A percentile compares a stretch with the other conserved stretches of the same genome.
phyloP scores from a whole-genome alignment of 2,113 vertebrate species.

The Antennarius striatus region DNA sequence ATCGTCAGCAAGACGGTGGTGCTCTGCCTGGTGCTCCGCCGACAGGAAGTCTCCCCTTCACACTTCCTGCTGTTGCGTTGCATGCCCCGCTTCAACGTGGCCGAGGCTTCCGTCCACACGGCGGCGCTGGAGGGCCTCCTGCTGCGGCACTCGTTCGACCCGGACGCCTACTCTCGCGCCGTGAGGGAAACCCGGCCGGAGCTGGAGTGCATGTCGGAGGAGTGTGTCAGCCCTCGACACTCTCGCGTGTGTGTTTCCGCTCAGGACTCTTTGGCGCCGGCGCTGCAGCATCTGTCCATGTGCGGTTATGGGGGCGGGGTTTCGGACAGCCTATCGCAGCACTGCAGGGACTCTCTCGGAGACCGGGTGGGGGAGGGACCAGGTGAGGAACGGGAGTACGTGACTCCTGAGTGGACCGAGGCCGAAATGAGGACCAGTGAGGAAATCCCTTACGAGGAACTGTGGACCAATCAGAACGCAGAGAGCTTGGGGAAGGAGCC shows the following conservation, averaged over 20 bases:
- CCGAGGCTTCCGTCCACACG: conserved; percentile 89
- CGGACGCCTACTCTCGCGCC: conserved; percentile 92
- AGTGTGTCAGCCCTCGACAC: conserved; percentile 87
- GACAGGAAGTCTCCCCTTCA: conserved; percentile 87
- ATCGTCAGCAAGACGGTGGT: conserved; percentile 98
- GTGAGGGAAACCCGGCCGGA: conserved; percentile 91
- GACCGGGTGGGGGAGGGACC: conserved; percentile 73
- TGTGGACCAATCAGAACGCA: conserved; percentile 87
- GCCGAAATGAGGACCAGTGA: conserved; percentile 82
- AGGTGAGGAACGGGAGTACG: conserved; percentile 89
- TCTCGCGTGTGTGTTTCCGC: conserved; percentile 85
- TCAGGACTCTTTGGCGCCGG: conserved; percentile 79
- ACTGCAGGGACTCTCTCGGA: conserved; percentile 78
- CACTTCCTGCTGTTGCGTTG: conserved; percentile 93
- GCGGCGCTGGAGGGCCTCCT: conserved; percentile 88
- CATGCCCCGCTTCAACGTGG: conserved; percentile 92
- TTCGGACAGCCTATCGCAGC: conserved; percentile 68
- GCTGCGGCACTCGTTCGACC: conserved; percentile 88
- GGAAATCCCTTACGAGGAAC: conserved; percentile 96
- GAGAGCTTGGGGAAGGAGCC: conserved; percentile 79
- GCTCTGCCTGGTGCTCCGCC: conserved; percentile 90
- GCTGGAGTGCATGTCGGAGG: conserved; percentile 83
- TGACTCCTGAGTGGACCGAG: conserved; percentile 90
- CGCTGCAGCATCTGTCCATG: conserved; percentile 80
- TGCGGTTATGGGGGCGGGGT: conserved; percentile 78